Percentiles rank a stretch among this genome's conserved stretches.
phyloP scores from a whole-genome alignment of 2,888 invertebrate species.

The Bombylius major region DNA sequence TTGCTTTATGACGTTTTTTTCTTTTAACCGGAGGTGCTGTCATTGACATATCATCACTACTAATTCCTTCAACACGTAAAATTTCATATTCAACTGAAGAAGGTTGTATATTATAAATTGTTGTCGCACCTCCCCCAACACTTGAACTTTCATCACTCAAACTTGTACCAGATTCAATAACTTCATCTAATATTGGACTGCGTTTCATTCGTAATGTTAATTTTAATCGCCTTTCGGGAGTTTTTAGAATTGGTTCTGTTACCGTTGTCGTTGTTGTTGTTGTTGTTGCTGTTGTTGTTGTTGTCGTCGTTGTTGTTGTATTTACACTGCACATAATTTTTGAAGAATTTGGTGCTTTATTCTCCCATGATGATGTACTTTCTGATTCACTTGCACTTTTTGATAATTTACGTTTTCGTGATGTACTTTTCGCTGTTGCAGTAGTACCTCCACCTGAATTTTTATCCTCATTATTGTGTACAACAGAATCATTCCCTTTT shows the following conservation, averaged over 20 bases:
- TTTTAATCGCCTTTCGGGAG: slow-evolving; percentile 47
- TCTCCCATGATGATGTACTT: slow-evolving; percentile 23
- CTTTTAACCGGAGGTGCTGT: slow-evolving; percentile 25
- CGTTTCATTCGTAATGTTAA: slow-evolving; percentile 76
- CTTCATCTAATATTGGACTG: slow-evolving; percentile 72
- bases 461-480: background rate
- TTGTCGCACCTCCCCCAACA: slow-evolving; percentile 1
- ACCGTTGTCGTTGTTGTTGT: background rate
- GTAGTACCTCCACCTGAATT: too few species aligned
- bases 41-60: slow-evolving; percentile 15
- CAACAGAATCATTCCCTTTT: background rate
- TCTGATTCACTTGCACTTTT: slow-evolving; percentile 19
- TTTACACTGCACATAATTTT: background rate
- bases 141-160: slow-evolving; percentile 45
- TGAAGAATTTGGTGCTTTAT: slow-evolving; percentile 19
- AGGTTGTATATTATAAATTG: slow-evolving; percentile 15
- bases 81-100: slow-evolving; percentile 71
- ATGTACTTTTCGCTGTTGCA: background rate
- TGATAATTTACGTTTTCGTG: slow-evolving; percentile 12
- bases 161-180: slow-evolving; percentile 66
- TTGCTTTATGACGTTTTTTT: slow-evolving; percentile 49
- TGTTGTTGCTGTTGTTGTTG: background rate
- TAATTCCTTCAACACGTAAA: slow-evolving; percentile 64
- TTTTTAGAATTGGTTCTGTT: slow-evolving; percentile 29
- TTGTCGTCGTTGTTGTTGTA: background rate